Evolutionary conservation across 2,113 vertebrate genomes (phyloP).

Genomic region (Sprattus sprattus): DNA sequence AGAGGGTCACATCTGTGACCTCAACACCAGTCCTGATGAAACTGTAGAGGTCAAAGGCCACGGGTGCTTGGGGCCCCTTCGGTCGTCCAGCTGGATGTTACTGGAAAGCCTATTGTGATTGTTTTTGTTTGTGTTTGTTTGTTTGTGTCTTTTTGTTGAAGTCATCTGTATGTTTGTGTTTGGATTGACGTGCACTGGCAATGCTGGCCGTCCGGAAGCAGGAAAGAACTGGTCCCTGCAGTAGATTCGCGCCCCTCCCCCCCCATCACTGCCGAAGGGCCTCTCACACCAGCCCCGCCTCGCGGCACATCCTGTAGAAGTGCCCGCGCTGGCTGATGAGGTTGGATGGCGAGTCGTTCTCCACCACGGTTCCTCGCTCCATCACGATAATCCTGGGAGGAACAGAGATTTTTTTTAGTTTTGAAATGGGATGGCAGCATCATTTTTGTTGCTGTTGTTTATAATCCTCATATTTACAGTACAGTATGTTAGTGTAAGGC

Average conservation of each 20-base stretch:
- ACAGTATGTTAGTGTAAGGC: too few species aligned
- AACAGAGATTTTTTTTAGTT: background rate
- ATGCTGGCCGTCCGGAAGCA: background rate
- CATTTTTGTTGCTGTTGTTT: too few species aligned
- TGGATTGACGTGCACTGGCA: background rate
- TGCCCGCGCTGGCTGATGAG: constrained; percentile 73
- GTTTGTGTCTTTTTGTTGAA: background rate
- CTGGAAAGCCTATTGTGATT: background rate
- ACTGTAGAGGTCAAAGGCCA: background rate
- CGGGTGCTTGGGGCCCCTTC: background rate
- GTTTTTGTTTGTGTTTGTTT: background rate
- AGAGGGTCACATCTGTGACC: background rate
- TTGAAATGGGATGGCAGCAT: too few species aligned
- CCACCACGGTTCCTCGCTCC: constrained; percentile 76
- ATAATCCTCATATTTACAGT: too few species aligned
- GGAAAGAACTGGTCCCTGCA: background rate
- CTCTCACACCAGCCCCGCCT: constrained; percentile 76
- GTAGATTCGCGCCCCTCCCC: background rate
- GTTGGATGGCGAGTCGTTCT: constrained; percentile 75
- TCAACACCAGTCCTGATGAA: background rate
- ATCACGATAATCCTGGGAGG: constrained; percentile 80
- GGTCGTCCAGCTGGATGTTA: background rate
- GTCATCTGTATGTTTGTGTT: background rate
- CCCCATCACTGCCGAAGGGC: background rate
- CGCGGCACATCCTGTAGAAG: constrained; percentile 79